Evolutionary conservation across 2,113 vertebrate species (phyloP).

Genomic region (Pholis gunnellus): DNA sequence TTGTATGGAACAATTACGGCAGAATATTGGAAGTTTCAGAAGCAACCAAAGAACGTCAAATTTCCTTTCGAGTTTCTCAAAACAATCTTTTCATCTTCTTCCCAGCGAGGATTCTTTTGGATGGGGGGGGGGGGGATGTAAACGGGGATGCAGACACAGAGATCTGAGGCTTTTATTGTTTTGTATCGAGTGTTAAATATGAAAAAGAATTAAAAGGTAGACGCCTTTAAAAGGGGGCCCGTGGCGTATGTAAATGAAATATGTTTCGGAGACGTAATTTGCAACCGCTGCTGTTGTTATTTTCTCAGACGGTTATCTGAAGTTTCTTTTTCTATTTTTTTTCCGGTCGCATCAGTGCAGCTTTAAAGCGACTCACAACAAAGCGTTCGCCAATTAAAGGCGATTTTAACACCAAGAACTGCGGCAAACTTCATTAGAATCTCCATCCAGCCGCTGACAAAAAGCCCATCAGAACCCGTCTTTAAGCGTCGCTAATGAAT

Average conservation of each 20-base stretch:
- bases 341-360: slow-evolving; percentile 45
- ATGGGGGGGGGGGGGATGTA: slow-evolving; percentile 48
- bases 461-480: slow-evolving; percentile 71
- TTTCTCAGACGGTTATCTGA: slow-evolving; percentile 74
- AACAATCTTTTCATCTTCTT: slow-evolving; percentile 85
- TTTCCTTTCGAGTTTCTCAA: slow-evolving; percentile 88
- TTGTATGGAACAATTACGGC: slow-evolving; percentile 96
- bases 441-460: slow-evolving; percentile 76
- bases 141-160: slow-evolving; percentile 75
- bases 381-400: slow-evolving; percentile 82
- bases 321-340: slow-evolving; percentile 58
- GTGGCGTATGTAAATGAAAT: slow-evolving; percentile 78
- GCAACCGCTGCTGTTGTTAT: slow-evolving; percentile 75
- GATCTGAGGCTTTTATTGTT: slow-evolving; percentile 81
- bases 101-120: slow-evolving; percentile 65
- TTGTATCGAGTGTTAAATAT: slow-evolving; percentile 77
- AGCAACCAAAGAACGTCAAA: slow-evolving; percentile 96
- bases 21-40: slow-evolving; percentile 97
- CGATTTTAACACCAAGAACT: slow-evolving; percentile 81
- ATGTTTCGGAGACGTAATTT: slow-evolving; percentile 75
- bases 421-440: slow-evolving; percentile 82
- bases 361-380: slow-evolving; percentile 79
- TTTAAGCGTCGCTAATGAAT: slow-evolving; percentile 70
- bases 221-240: slow-evolving; percentile 72
- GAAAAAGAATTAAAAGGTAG: slow-evolving; percentile 81